Conservation (phyloP, 2,888 invertebrate genomes). For the Cryptocephalus moraei region DNA sequence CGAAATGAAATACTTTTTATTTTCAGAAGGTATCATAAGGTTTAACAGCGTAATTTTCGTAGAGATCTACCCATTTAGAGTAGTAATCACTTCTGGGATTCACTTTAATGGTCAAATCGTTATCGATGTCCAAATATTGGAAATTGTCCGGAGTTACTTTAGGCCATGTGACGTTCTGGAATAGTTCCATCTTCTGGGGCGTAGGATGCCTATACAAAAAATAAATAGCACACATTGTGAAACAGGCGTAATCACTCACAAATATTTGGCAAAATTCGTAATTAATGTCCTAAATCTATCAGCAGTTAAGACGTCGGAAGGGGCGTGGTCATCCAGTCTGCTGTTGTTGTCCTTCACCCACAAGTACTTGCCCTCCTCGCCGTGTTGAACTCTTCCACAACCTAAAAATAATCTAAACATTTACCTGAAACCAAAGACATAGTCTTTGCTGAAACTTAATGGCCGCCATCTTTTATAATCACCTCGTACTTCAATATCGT, state of each 20-base stretch:
- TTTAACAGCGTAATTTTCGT: slow-evolving; percentile 6
- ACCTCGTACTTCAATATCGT: slow-evolving; percentile 5
- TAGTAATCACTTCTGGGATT: slow-evolving; percentile 8
- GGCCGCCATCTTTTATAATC: too few relatives aligned
- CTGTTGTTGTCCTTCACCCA: slow-evolving; percentile 10
- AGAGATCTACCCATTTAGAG: slow-evolving; percentile 9
- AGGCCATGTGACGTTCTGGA: slow-evolving; percentile 7
- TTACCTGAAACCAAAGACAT: background rate
- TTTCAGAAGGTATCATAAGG: slow-evolving; percentile 6
- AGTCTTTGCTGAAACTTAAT: too few relatives aligned
- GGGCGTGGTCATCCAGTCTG: background rate
- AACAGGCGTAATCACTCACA: slow-evolving; percentile 4
- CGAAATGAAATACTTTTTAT: background rate
- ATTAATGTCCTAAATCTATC: slow-evolving; percentile 7
- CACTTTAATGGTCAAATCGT: slow-evolving; percentile 1
- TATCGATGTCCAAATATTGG: slow-evolving; percentile 8
- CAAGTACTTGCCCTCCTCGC: slow-evolving; percentile 18
- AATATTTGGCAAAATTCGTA: slow-evolving; percentile 9
- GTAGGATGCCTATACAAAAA: slow-evolving; percentile 9
- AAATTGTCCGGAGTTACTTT: slow-evolving; percentile 1
- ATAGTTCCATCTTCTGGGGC: slow-evolving; percentile 5
- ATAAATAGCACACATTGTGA: background rate
- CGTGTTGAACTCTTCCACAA: slow-evolving; percentile 17
- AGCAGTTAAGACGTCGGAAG: slow-evolving; percentile 3
- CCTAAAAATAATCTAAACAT: slow-evolving; percentile 12